Base-by-base conservation (phyloP, 2,113 vertebrate species). In the Notechis scutatus region DNA sequence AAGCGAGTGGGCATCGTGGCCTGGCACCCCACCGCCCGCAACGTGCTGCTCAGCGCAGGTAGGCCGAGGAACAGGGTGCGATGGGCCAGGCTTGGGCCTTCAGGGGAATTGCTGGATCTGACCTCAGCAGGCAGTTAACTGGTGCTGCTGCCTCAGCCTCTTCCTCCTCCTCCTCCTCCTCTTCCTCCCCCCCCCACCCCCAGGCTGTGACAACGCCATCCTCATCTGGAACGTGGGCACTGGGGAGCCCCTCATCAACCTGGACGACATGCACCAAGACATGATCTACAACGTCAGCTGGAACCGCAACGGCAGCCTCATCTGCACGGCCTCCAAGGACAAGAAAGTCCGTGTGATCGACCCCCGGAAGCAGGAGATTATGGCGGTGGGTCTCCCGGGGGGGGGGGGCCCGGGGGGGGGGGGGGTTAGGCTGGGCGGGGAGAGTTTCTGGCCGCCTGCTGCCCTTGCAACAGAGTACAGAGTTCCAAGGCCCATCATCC, bases 211-310 rank as follows among this genome's bases (percentile, higher is more conserved):
- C 92, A 99, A 99, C 15, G 96, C 97, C 93, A 95, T 99, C 96
- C 97, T 99, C 95, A 98, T 99, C 97, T 99, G 99, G 99, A 99
- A 99, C 0, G 99, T 99, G 97, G 98, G 99, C 14, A 99, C 98
- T 0, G 98, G 98, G 9, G 98, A 99, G 95, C 97, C 99, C 91
- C 97, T 99, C 93, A 98, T 99, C 92, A 98, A 94, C 93, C 59
- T 99, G 96, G 99, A 99, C 0, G 99, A 99, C 94, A 98, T 99
- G 98, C 99, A 99, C 50, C 98, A 98, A 5, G 99, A 99, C 74
- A 97, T 99, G 97, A 99, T 99, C 91, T 99, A 97, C 97, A 99
- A 98, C 0, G 99, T 97, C 2, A 98, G 98, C 98, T 99, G 99
- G 99, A 99, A 99, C 95, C 98, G 98, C 94, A 99, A 98, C 0